Conservation (phyloP, 2,888 invertebrate genomes). For the Eupithecia vulgata region DNA sequence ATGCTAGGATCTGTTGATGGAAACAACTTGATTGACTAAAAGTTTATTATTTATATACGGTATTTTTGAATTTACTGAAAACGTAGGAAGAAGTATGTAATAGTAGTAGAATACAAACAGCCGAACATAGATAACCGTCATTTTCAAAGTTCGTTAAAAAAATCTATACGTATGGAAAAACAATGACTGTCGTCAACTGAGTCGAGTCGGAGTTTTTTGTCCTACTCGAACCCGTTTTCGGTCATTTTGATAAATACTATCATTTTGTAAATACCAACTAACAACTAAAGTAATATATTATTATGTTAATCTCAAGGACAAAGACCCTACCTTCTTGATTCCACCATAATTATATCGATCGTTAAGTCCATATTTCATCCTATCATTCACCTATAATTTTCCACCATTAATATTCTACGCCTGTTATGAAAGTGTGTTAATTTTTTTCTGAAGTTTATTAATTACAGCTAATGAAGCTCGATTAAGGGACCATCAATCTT, state of each 20-base stretch:
- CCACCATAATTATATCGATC: not conserved
- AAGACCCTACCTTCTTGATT: not conserved
- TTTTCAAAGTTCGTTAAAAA: too few relatives aligned
- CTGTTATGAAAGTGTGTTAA: conserved; percentile 49
- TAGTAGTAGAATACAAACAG: too few relatives aligned
- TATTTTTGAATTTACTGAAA: too few relatives aligned
- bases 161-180: too few relatives aligned
- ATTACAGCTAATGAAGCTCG: conserved; percentile 66
- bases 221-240: not conserved
- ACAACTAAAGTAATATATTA: not conserved
- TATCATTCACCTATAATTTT: conserved; percentile 24
- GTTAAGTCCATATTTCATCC: not conserved
- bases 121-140: too few relatives aligned
- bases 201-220: not conserved
- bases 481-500: conserved; percentile 68
- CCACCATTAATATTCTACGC: conserved; percentile 39
- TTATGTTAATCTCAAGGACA: not conserved
- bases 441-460: conserved; percentile 57
- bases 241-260: not conserved
- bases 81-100: too few relatives aligned
- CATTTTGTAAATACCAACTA: too few relatives aligned
- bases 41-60: too few relatives aligned
- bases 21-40: not conserved
- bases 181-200: not conserved
- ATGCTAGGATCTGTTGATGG: not conserved